Evolutionary conservation across 2,888 invertebrate species (phyloP).

Genomic region (Cynaeus angustus): DNA sequence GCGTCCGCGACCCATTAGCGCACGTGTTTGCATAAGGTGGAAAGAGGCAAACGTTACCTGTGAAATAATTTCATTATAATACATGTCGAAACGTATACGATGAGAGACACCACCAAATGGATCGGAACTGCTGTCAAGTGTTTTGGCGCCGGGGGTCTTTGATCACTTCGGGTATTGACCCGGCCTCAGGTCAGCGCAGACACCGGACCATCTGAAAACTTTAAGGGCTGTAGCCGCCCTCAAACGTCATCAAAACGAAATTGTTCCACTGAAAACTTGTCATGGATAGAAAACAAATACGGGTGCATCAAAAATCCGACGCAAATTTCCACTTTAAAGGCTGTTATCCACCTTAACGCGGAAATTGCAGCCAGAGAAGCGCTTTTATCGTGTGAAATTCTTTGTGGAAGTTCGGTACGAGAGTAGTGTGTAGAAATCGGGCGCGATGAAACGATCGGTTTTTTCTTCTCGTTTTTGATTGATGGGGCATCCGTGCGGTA

Average conservation of each 20-base stretch:
- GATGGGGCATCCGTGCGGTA: conserved; percentile 31
- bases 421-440: conserved; percentile 47
- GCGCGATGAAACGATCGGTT: conserved; percentile 35
- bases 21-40: conserved; percentile 46
- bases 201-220: conserved; percentile 61
- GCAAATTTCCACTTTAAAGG: conserved; percentile 19
- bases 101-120: conserved; percentile 58
- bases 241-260: conserved; percentile 18
- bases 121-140: conserved; percentile 62
- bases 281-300: conserved; percentile 23
- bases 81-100: conserved; percentile 54
- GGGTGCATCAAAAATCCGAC: conserved; percentile 27
- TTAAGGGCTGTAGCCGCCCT: conserved; percentile 51
- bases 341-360: conserved; percentile 14
- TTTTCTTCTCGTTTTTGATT: conserved; percentile 46
- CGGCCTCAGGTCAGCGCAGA: conserved; percentile 58
- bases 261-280: conserved; percentile 20
- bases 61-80: conserved; percentile 56
- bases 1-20: conserved; percentile 39
- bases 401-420: conserved; percentile 41
- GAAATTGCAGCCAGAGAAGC: conserved; percentile 34
- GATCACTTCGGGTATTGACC: conserved; percentile 66
- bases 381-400: conserved; percentile 50
- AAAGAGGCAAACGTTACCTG: conserved; percentile 44
- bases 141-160: conserved; percentile 67